Base-by-base conservation (phyloP, 1,140 invertebrate species). In the Oedothorax gibbosus region DNA sequence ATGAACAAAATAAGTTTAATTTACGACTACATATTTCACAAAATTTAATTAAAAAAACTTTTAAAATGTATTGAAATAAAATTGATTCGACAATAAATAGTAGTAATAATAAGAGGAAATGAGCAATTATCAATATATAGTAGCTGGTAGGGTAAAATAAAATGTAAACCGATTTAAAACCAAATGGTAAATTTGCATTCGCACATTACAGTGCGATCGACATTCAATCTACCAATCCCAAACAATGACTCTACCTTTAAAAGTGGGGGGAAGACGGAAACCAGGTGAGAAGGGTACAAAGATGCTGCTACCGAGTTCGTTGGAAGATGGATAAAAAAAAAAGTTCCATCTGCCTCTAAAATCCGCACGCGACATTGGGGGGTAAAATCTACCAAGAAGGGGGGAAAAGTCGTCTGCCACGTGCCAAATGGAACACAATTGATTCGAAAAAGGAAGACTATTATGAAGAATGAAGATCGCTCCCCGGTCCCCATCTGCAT, bases 211-310 rank as follows among this genome's bases (percentile, higher is more conserved):
- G 35, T 35, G 35, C 1, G 35, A 35, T 35, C 35, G 1, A 1
- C 35, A 35, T 35, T 35, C 5, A 35, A 35, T 35, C 35, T 35
- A 35, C 35, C 35, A 2, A 35, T 35, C 12, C 12, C 57, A 18
- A 54, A 54, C 15, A 77, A 77, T 15, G 51, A n/a, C 20, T 8
- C 21, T 57, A 51, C 68, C 68, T 82, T 82, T 80, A 60, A 54
- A 54, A 73, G 20, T 64, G 81, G 66, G 49, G 51, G 49, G 65
- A 83, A 65, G 57, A 35, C n/a, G 64, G 53, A 65, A 57, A 62
- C 79, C 79, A 82, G 79, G 81, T 83, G 81, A 83, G 68, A 57
- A 12, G 35, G n/a, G 49, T 18, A 66, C n/a, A 60, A 77, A 77
- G 73, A 64, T 35, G 35, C 35, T 35, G 53, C 35, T 75, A 56